phyloP scores from a whole-genome alignment of 37 sponge, comb jelly and placozoan genomes.

The Amphimedon queenslandica region DNA sequence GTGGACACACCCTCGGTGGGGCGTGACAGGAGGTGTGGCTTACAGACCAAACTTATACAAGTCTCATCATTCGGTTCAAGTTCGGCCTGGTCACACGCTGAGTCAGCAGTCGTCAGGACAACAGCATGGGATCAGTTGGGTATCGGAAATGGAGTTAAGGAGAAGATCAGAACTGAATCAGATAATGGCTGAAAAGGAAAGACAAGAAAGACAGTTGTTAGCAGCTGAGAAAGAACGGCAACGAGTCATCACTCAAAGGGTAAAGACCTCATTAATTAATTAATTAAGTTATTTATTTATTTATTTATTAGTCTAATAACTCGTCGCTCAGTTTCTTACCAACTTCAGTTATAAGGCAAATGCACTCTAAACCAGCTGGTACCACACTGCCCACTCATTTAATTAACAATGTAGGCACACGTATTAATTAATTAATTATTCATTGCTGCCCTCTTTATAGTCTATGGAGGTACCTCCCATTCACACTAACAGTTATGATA shows the following conservation, averaged over 20 bases:
- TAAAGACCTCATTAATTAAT: not conserved
- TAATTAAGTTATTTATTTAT: not conserved
- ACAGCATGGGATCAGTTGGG: not conserved
- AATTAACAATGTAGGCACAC: too few relatives aligned
- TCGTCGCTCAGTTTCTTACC: slow-evolving; percentile 66
- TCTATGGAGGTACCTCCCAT: too few relatives aligned
- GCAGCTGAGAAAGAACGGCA: not conserved
- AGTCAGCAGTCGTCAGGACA: not conserved
- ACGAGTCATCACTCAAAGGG: too few relatives aligned
- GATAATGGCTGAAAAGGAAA: not conserved
- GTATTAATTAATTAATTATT: too few relatives aligned
- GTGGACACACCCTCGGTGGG: too few relatives aligned
- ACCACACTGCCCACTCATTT: too few relatives aligned
- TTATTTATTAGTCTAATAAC: not conserved
- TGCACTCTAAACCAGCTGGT: slow-evolving; percentile 52
- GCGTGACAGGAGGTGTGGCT: too few relatives aligned
- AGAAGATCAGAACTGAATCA: not conserved
- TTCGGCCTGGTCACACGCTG: too few relatives aligned
- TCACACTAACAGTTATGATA: too few relatives aligned
- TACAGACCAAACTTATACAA: too few relatives aligned
- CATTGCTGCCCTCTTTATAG: too few relatives aligned
- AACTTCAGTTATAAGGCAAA: slow-evolving; percentile 80
- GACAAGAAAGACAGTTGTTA: not conserved
- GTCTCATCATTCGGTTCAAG: too few relatives aligned
- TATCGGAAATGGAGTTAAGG: not conserved